A percentile compares a stretch with the other conserved stretches of the same genome.
Conservation (phyloP, 92 coral and sea anemone genomes). For the Parazoanthus darwini region DNA sequence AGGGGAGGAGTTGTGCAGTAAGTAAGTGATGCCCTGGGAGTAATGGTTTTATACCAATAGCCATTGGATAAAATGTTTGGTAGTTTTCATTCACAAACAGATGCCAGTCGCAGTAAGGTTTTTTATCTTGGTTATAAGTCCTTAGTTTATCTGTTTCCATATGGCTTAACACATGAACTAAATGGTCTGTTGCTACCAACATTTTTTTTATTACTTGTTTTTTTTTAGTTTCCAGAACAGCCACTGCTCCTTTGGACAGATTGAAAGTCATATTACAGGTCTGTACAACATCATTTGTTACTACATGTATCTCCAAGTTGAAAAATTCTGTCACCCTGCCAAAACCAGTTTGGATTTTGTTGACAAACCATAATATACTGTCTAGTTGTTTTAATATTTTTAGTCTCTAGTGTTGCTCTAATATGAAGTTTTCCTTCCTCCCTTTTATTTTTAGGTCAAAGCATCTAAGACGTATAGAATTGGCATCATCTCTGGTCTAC, state of each 20-base stretch:
- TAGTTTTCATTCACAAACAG: too few relatives aligned
- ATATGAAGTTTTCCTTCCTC: background rate
- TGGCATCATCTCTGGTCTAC: conserved; percentile 81
- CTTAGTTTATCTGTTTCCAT: too few relatives aligned
- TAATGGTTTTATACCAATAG: too few relatives aligned
- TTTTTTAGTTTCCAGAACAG: conserved; percentile 88
- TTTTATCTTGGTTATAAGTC: too few relatives aligned
- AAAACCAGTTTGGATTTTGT: too few relatives aligned
- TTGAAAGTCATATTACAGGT: conserved; percentile 94
- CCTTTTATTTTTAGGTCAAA: conserved; percentile 64
- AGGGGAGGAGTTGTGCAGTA: conserved; percentile 49
- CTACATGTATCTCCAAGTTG: too few relatives aligned
- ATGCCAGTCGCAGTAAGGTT: too few relatives aligned
- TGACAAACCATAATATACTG: too few relatives aligned
- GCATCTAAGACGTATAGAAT: conserved; percentile 84
- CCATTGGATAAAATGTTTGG: too few relatives aligned
- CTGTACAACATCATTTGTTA: background rate
- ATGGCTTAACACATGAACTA: too few relatives aligned
- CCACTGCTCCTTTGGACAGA: conserved; percentile 95
- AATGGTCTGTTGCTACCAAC: too few relatives aligned
- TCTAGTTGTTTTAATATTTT: background rate
- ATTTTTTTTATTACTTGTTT: background rate
- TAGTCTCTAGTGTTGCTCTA: background rate
- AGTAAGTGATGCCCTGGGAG: conserved; percentile 22
- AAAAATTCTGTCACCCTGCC: too few relatives aligned